Percentiles rank a stretch among this genome's conserved stretches.
phyloP scores from a whole-genome alignment of 2,888 invertebrate genomes.

The Cryptosula pallasiana region DNA sequence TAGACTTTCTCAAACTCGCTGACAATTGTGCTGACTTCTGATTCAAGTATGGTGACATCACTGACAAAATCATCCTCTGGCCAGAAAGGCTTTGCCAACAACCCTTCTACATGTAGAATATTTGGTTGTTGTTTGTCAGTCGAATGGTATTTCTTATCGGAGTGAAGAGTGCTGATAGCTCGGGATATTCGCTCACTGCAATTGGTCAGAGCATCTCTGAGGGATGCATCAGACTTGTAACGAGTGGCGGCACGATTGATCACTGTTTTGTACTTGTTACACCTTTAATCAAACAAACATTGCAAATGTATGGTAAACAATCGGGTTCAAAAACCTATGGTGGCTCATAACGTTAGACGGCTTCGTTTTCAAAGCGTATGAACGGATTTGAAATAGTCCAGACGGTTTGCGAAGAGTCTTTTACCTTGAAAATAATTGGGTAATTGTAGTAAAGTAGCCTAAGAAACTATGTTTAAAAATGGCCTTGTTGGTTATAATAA shows the following conservation, averaged over 20 bases:
- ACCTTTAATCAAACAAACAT: not conserved
- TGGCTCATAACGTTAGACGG: no score
- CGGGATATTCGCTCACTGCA: not conserved
- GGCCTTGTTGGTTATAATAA: no score
- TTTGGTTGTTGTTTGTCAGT: slow-evolving; percentile 30
- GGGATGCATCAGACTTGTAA: not conserved
- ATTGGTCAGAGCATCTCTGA: not conserved
- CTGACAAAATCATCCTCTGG: slow-evolving; percentile 22
- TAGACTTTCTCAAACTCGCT: slow-evolving; percentile 30
- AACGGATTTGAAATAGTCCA: no score
- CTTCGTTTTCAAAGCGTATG: no score
- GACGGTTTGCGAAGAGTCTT: no score
- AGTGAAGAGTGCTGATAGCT: not conserved
- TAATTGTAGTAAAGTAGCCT: no score
- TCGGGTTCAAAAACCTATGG: no score
- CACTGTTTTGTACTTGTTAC: slow-evolving; percentile 2
- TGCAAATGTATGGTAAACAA: no score
- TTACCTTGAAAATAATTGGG: no score
- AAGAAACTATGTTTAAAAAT: no score
- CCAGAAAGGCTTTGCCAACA: slow-evolving; percentile 25
- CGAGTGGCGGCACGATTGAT: not conserved
- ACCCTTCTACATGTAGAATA: slow-evolving; percentile 29
- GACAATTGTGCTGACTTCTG: slow-evolving; percentile 27
- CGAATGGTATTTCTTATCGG: not conserved
- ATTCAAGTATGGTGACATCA: slow-evolving; percentile 28